Percentiles rank a stretch among this genome's conserved stretches.
Conservation (phyloP, 2,113 vertebrate species). For the Ophiodon elongatus region DNA sequence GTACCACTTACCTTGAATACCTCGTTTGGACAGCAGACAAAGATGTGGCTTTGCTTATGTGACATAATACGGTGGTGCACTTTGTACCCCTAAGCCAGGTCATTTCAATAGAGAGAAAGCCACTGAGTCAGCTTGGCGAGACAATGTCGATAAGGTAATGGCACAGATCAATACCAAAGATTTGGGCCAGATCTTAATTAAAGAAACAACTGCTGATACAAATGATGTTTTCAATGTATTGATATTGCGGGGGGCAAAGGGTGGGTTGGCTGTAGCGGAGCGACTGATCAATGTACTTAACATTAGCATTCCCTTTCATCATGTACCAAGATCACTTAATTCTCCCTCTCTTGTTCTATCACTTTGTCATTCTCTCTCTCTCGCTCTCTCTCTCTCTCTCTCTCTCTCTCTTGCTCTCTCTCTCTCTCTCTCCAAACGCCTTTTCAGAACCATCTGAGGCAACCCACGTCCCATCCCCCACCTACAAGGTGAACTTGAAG, state of each 20-base stretch:
- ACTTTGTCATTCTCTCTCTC: slow-evolving; percentile 55
- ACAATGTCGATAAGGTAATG: slow-evolving; percentile 91
- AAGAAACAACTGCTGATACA: slow-evolving; percentile 97
- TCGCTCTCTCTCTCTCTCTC: slow-evolving; percentile 39
- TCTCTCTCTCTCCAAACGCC: slow-evolving; percentile 65
- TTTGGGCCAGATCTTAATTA: slow-evolving; percentile 95
- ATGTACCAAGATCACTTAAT: slow-evolving; percentile 83
- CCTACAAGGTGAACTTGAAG: slow-evolving; percentile 88
- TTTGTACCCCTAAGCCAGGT: slow-evolving; percentile 76
- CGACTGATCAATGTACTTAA: slow-evolving; percentile 85
- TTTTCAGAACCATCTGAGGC: slow-evolving; percentile 76
- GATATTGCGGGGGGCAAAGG: slow-evolving; percentile 81
- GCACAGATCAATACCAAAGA: slow-evolving; percentile 90
- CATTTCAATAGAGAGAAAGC: slow-evolving; percentile 83
- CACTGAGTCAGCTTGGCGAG: slow-evolving; percentile 86
- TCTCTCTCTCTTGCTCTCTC: slow-evolving; percentile 41
- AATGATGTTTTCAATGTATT: slow-evolving; percentile 93
- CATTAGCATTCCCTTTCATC: slow-evolving; percentile 90
- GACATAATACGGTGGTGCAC: slow-evolving; percentile 76
- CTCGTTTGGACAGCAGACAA: slow-evolving; percentile 71
- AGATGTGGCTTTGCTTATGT: slow-evolving; percentile 71
- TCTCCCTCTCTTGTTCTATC: slow-evolving; percentile 76
- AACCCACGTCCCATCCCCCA: slow-evolving; percentile 66
- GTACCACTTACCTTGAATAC: slow-evolving; percentile 79
- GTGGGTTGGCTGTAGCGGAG: slow-evolving; percentile 77